A percentile compares a stretch with the other conserved stretches of the same genome.
phyloP scores from a whole-genome alignment of 2,888 invertebrate species.

The Trachelus iudaicus region DNA sequence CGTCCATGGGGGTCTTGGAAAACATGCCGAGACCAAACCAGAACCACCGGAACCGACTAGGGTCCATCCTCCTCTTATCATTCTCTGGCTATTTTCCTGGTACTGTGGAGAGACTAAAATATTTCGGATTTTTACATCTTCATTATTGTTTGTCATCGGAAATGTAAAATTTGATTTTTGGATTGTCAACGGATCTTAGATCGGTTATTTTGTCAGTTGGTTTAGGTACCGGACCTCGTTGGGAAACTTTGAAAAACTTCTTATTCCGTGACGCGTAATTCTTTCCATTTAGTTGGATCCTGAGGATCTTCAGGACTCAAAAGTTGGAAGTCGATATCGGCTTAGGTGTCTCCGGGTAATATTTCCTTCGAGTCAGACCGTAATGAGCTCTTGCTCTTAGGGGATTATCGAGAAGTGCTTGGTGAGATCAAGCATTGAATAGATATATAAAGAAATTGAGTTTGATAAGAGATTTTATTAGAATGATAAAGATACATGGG shows the following conservation, averaged over 20 bases:
- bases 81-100: not conserved
- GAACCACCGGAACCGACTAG: conserved; percentile 3
- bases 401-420: too few relatives aligned
- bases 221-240: not conserved
- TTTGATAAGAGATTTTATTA: not conserved
- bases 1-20: conserved; percentile 55
- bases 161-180: not conserved
- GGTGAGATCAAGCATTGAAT: too few relatives aligned
- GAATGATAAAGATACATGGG: not conserved
- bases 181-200: not conserved
- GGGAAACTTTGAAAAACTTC: not conserved
- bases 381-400: too few relatives aligned
- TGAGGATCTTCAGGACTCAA: not conserved
- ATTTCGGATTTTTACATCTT: not conserved
- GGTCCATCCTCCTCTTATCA: not conserved
- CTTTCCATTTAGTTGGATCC: not conserved
- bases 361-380: too few relatives aligned
- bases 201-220: not conserved
- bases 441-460: not conserved
- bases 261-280: not conserved
- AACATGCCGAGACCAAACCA: conserved; percentile 44
- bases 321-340: not conserved
- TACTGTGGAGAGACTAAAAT: not conserved
- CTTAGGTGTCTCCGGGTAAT: not conserved
- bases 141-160: not conserved